Percentiles rank a stretch among this genome's conserved stretches.
Evolutionary conservation across 23 tunicate genomes (phyloP).

Genomic region (Ascidia mentula): DNA sequence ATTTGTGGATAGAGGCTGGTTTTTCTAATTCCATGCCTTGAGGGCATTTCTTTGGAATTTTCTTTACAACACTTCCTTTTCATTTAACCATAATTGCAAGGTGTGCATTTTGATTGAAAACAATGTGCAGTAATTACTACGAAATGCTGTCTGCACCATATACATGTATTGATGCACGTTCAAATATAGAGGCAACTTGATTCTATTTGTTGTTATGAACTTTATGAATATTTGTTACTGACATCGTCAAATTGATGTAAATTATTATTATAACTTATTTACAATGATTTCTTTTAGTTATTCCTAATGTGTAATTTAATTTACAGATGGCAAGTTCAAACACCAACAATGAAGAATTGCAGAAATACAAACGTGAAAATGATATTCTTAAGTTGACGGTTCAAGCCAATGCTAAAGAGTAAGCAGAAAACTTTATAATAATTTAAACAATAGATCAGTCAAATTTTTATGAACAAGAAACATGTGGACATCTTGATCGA

Average conservation of each 20-base stretch:
- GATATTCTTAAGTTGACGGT: constrained; percentile 36
- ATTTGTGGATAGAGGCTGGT: background rate
- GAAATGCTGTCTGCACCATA: too few species aligned
- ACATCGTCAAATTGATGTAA: background rate
- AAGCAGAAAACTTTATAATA: too few species aligned
- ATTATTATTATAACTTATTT: background rate
- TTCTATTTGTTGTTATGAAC: too few species aligned
- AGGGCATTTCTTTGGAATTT: background rate
- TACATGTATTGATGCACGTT: too few species aligned
- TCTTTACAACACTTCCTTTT: background rate
- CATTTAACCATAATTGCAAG: background rate
- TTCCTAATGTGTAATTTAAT: background rate
- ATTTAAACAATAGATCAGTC: too few species aligned
- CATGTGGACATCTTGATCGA: too few species aligned
- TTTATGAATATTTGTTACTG: background rate
- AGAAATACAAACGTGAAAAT: constrained; percentile 65
- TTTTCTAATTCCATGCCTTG: background rate
- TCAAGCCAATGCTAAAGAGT: constrained; percentile 69
- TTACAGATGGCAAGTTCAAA: constrained; percentile 13
- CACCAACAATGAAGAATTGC: constrained; percentile 18
- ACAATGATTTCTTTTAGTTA: background rate
- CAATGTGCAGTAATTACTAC: background rate
- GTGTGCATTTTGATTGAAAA: background rate
- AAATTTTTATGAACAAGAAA: too few species aligned
- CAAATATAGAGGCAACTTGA: too few species aligned